Conservation (phyloP, 2,797 vertebrate species). For the Hephaestus fuliginosus region DNA sequence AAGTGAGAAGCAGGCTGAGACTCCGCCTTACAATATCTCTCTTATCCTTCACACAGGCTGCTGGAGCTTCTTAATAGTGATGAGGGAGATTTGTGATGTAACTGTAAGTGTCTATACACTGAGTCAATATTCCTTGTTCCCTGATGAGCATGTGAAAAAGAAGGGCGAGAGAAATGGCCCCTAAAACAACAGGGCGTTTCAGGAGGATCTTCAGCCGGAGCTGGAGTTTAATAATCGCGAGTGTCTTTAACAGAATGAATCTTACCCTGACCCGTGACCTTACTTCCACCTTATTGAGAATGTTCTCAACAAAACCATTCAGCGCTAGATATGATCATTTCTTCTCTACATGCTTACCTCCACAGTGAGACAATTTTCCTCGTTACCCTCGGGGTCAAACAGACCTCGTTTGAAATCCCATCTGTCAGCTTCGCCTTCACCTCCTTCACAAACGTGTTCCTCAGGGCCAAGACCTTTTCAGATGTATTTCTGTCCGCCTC, state of each 20-base stretch:
- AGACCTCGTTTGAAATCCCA: not conserved
- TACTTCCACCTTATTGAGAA: slow-evolving; percentile 1
- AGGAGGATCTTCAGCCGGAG: not conserved
- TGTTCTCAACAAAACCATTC: slow-evolving; percentile 13
- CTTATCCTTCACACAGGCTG: no score
- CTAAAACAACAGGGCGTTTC: not conserved
- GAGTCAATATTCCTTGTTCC: no score
- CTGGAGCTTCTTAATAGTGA: no score
- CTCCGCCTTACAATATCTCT: no score
- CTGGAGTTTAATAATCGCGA: not conserved
- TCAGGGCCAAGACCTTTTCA: slow-evolving; percentile 29
- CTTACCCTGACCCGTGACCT: not conserved
- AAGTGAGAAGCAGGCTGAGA: no score
- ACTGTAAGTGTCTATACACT: no score
- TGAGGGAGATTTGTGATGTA: no score
- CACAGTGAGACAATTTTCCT: not conserved
- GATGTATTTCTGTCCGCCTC: slow-evolving; percentile 20
- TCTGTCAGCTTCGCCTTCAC: slow-evolving; percentile 30
- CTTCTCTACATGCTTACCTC: slow-evolving; percentile 2
- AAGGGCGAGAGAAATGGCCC: not conserved
- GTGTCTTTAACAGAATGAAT: not conserved
- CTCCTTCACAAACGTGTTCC: slow-evolving; percentile 11
- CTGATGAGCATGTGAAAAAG: not conserved
- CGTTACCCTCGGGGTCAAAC: no score
- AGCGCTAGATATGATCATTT: not conserved